A percentile compares a stretch with the other conserved stretches of the same genome.
These are phyloP conservation scores for Cynocephalus volans DNA, from an alignment of 2,113 vertebrate species.

Conservation along the genomic window DNA sequence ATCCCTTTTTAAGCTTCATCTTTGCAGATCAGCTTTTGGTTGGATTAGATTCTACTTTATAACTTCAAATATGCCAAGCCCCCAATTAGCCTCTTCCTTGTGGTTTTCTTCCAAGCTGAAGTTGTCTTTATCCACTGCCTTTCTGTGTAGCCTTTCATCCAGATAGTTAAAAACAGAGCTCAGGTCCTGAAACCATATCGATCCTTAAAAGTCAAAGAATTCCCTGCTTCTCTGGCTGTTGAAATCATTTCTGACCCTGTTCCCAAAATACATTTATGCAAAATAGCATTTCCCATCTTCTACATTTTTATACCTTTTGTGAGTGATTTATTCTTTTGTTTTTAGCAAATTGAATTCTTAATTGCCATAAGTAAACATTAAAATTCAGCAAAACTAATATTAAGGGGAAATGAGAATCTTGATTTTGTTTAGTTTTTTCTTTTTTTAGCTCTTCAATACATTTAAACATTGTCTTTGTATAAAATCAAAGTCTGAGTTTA, in stretches of 20 bases:
- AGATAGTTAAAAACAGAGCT: not conserved
- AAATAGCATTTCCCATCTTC: slow-evolving; percentile 35
- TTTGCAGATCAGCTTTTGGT: slow-evolving; percentile 1
- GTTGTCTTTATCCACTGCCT: not conserved
- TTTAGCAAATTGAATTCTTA: slow-evolving; percentile 52
- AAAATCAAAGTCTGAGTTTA: slow-evolving; percentile 38
- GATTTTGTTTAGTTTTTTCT: not conserved
- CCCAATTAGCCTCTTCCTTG: not conserved
- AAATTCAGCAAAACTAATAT: slow-evolving; percentile 27
- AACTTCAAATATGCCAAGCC: slow-evolving; percentile 35
- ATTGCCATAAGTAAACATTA: slow-evolving; percentile 48
- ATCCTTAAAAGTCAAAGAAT: slow-evolving; percentile 39
- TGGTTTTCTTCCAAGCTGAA: slow-evolving; percentile 42
- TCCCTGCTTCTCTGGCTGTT: slow-evolving; percentile 9
- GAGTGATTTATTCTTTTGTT: slow-evolving; percentile 31
- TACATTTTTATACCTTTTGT: slow-evolving; percentile 4
- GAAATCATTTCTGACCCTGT: slow-evolving; percentile 50
- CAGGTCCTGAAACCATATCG: not conserved
- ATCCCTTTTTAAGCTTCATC: not conserved
- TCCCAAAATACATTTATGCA: slow-evolving; percentile 24
- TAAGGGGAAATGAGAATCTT: not conserved
- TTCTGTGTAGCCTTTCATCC: slow-evolving; percentile 30
- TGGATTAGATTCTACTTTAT: not conserved
- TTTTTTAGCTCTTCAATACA: slow-evolving; percentile 43
- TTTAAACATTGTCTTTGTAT: not conserved